These are phyloP conservation scores for Sebastes glaucus DNA, from an alignment of 2,797 vertebrate species.

Conservation along the genomic window DNA sequence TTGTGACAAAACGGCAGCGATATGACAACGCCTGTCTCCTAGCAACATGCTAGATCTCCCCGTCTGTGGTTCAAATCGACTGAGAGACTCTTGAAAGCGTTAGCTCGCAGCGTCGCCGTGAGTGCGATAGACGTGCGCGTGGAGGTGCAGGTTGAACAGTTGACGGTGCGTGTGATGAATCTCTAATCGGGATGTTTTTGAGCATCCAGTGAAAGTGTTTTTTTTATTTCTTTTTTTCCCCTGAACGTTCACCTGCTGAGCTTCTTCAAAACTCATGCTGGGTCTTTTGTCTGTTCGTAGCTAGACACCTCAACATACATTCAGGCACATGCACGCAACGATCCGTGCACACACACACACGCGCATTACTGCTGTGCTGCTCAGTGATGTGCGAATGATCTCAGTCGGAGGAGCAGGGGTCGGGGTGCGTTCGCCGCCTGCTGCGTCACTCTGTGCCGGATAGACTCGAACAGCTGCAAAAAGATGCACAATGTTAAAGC, in stretches of 20 bases:
- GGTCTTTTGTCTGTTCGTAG: not conserved
- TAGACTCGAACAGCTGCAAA: not conserved
- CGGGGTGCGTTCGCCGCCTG: constrained; percentile 3
- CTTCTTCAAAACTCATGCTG: constrained; percentile 21
- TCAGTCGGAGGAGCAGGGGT: not conserved
- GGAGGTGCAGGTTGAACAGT: constrained; percentile 34
- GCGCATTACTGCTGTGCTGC: constrained; percentile 25
- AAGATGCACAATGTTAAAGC: not conserved
- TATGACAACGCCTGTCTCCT: constrained; percentile 36
- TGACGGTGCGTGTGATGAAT: constrained; percentile 13
- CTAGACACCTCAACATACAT: not conserved
- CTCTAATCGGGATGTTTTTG: constrained; percentile 17
- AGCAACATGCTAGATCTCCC: constrained; percentile 24
- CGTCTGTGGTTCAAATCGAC: constrained; percentile 4
- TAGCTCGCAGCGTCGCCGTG: constrained; percentile 8
- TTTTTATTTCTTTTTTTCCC: not conserved
- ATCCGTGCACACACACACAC: not conserved
- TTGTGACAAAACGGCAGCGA: constrained; percentile 29
- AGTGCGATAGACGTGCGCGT: not conserved
- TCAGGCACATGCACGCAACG: not conserved
- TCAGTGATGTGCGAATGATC: constrained; percentile 45
- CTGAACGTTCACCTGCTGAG: constrained; percentile 16
- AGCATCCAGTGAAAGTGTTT: not conserved
- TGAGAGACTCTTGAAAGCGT: constrained; percentile 43
- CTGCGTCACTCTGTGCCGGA: not conserved